Percentiles rank a stretch among this genome's conserved stretches.
phyloP scores from a whole-genome alignment of 2,797 vertebrate species.

The Hippoglossus hippoglossus region DNA sequence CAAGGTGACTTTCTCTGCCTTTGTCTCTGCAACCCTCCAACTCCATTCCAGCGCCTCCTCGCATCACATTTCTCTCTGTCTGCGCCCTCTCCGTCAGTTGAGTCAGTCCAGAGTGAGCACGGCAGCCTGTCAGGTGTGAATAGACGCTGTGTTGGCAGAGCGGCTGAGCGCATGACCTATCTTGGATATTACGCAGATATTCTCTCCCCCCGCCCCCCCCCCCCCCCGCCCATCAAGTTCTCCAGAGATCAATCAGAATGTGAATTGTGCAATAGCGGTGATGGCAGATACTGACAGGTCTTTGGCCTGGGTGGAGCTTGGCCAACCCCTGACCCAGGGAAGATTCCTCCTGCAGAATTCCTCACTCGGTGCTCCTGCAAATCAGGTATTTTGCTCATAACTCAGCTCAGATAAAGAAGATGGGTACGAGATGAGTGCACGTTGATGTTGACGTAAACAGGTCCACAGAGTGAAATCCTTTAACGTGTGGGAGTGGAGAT shows the following conservation, averaged over 20 bases:
- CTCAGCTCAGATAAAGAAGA: slow-evolving; percentile 53
- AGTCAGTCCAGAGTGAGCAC: slow-evolving; percentile 54
- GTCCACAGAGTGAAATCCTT: slow-evolving; percentile 28
- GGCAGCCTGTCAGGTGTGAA: slow-evolving; percentile 71
- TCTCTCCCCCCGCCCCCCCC: too few relatives aligned
- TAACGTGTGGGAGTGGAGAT: slow-evolving; percentile 44
- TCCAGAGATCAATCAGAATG: slow-evolving; percentile 64
- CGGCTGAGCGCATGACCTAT: slow-evolving; percentile 54
- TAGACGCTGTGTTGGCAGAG: slow-evolving; percentile 65
- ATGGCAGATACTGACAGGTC: slow-evolving; percentile 74
- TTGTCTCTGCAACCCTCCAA: slow-evolving; percentile 11
- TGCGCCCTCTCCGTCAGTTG: slow-evolving; percentile 49
- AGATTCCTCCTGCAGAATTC: slow-evolving; percentile 61
- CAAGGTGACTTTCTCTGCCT: slow-evolving; percentile 21
- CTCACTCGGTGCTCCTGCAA: slow-evolving; percentile 41
- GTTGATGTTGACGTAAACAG: slow-evolving; percentile 35
- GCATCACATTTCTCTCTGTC: slow-evolving; percentile 44
- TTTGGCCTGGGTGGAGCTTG: slow-evolving; percentile 63
- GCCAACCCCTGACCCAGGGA: slow-evolving; percentile 37
- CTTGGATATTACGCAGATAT: slow-evolving; percentile 70
- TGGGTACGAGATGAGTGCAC: slow-evolving; percentile 10
- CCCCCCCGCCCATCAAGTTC: slow-evolving; percentile 19
- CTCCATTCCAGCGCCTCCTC: slow-evolving; percentile 26
- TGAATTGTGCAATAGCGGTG: slow-evolving; percentile 65
- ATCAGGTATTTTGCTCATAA: slow-evolving; percentile 51